Evolutionary conservation across 1,140 invertebrate genomes (phyloP), one percentile per base, ranked within the genome.

Genomic region (Neelides sp.): DNA sequence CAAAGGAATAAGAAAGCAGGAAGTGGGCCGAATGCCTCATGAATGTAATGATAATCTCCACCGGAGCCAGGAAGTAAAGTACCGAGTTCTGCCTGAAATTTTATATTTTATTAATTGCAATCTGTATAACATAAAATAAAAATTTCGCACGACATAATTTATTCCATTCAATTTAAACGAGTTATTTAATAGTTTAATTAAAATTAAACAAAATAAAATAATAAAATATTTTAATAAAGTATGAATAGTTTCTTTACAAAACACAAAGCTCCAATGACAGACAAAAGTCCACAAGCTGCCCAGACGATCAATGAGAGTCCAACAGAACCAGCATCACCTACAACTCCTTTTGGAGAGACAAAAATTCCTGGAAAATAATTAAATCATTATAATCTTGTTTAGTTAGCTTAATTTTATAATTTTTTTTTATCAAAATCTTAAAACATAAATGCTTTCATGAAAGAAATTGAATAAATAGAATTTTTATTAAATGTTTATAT

Each of bases 31-130:
- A 95, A 89, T 0, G 89, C 83, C 64, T 89, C 81, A 39, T 79
- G 79, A 28, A 98, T 92, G 64, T 98, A 98, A 0, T 90, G 88
- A 68, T 98, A 98, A 72, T 98, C 94, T 2, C 93, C 94, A 3
- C 94, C 94, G 13, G 88, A 94, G 66, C 91, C 90, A 7, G 83
- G 83, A 59, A 87, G 85, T 76, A 85, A 83, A 68, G 87, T 77
- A 75, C 94, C 94, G 43, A 98, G 72, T 77, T 98, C 94, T 0
- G 92, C 92, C 68, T 98, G n/a, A n/a, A n/a, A n/a, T n/a, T n/a
- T n/a, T n/a, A n/a, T n/a, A n/a, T n/a, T n/a, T n/a, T n/a, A n/a
- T n/a, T n/a, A n/a, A n/a, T n/a, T n/a, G n/a, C n/a, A n/a, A n/a
- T n/a, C n/a, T n/a, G n/a, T n/a, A n/a, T n/a, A n/a, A n/a, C n/a